Percentiles rank a stretch among this genome's conserved stretches.
These are phyloP conservation scores for Saccostrea glomerata DNA, from an alignment of 1,140 invertebrate genomes.

Conservation along the genomic window DNA sequence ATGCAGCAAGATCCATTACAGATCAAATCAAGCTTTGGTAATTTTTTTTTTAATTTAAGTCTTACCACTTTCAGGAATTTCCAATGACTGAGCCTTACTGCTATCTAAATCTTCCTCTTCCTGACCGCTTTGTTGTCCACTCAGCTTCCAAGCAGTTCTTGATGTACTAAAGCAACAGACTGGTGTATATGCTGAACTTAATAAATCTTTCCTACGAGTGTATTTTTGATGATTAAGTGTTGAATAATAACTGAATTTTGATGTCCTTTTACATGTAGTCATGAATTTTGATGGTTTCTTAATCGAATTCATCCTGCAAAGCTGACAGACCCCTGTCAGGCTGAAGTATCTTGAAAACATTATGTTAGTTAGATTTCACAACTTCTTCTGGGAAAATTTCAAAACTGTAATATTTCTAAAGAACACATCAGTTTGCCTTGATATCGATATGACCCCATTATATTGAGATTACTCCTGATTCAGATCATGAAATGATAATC, in stretches of 20 bases:
- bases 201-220: not conserved
- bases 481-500: not conserved
- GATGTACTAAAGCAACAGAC: conserved; percentile 18
- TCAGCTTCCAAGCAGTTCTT: not conserved
- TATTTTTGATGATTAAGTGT: not conserved
- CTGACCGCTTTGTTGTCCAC: not conserved
- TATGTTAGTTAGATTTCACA: not conserved
- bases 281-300: not conserved
- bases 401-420: too few species aligned
- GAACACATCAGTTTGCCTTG: too few species aligned
- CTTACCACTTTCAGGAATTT: too few species aligned
- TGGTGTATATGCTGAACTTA: not conserved
- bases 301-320: not conserved
- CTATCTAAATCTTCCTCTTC: not conserved
- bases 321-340: not conserved
- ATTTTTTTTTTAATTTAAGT: too few species aligned
- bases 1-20: too few species aligned
- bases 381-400: too few species aligned
- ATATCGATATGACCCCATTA: too few species aligned
- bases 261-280: not conserved
- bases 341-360: not conserved
- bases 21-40: too few species aligned
- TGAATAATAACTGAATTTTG: not conserved
- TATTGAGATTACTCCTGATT: too few species aligned
- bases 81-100: not conserved